Evolutionary conservation across 2,113 vertebrate genomes (phyloP), one percentile per base, ranked within the genome.

Genomic region (Pollachius pollachius): DNA sequence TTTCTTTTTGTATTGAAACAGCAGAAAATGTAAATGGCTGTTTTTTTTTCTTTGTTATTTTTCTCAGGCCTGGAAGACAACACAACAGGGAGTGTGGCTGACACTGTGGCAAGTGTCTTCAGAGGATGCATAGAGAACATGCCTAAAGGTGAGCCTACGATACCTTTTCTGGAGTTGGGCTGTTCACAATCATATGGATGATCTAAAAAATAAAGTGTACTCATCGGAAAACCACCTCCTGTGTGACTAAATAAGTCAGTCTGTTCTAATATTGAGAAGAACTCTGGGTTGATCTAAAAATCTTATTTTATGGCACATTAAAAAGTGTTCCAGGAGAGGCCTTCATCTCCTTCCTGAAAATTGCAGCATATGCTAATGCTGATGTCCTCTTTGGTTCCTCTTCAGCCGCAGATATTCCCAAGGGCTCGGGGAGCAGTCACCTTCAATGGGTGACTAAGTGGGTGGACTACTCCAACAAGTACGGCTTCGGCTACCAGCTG

Each of bases 381-480:
- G 71, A 65, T 5, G 62, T 71, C 57, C 67, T 25, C 41, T 80
- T 5, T 79, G 73, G 56, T 69, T 70, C 59, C 62, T 69, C 12
- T 61, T 7, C 84, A 94, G 94, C 93, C 3, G 94, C 95, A 18
- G 84, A 88, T 78, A 93, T 96, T 75, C 97, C 97, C 68, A 94
- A 94, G 80, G 90, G 94, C 67, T 93, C 94, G 69, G 82, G 93
- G 67, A 90, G 90, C 81, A 83, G 92, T 25, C 95, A 87, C 56
- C 95, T 98, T 85, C 96, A 97, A 66, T 99, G 97, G 97, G 96
- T 99, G 85, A 99, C 96, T 69, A 99, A 99, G 83, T 99, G 97
- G 97, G 97, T 99, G 67, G 97, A 99, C 88, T 99, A 99, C 75
- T 99, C 97, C 41, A 99, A 99, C 89, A 99, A 99, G 82, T 99